Base-by-base conservation (phyloP, 2,113 vertebrate species). In the Emydura subglobosa region DNA sequence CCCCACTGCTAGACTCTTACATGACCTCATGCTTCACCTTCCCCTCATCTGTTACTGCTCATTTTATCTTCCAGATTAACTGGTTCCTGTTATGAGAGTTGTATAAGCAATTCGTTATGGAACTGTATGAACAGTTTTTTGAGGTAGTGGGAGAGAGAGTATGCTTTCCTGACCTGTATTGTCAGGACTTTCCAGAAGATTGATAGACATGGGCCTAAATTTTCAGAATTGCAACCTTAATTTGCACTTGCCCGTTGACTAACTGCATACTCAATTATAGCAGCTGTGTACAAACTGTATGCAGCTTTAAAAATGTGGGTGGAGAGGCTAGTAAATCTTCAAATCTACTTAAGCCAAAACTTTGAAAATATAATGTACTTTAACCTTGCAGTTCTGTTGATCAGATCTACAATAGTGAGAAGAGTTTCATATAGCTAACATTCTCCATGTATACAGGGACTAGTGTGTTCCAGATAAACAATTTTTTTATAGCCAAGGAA, bases 391-490 rank as follows among this genome's bases (percentile, higher is more conserved):
- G 54, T 76, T 95, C 24, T 86, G 93, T 61, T 83, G 80, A 53
- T 87, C 44, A 47, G 87, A 87, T 39, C 91, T 93, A n/a, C 81
- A 88, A 24, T 54, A 92, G 29, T 19, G 83, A 76, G 85, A 96
- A 79, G 47, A 92, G 74, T 54, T 96, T 87, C 42, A 22, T 91
- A 53, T 93, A 86, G 72, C 82, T 97, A 95, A 51, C 22, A 49
- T 82, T 95, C 81, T 94, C 11, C 42, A 53, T 93, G 96, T 68
- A 95, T 91, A 55, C 91, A 91, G 91, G 94, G 82, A 90, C 74
- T 89, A 96, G 92, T 97, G 93, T 98, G 97, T 91, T 93, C 95
- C 92, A 97, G 94, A 95, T 97, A 96, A 97, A 98, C 92, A 98
- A 91, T 97, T 97, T 98, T 89, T 97, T 98, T 97, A 92, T 97